phyloP scores from a whole-genome alignment of 2,797 vertebrate genomes.

The Argentina silus region DNA sequence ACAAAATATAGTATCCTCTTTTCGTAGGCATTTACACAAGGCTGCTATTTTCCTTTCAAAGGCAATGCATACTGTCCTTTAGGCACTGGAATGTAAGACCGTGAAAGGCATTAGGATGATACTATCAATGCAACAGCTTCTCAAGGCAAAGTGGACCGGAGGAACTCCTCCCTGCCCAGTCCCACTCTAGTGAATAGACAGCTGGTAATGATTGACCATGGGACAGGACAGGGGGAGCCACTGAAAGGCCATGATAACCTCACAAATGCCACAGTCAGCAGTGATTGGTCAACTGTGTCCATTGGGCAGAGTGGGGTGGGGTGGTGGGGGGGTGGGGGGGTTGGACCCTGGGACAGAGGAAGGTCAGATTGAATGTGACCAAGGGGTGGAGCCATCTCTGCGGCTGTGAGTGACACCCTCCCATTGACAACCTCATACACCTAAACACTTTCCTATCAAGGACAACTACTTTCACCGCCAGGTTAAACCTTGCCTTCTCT shows the following conservation, averaged over 20 bases:
- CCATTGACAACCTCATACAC: not conserved
- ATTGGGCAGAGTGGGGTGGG: not conserved
- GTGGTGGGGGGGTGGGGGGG: not conserved
- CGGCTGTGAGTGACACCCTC: constrained; percentile 50
- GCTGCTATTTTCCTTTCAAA: no score
- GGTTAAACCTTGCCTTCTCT: not conserved
- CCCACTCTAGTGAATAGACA: constrained; percentile 18
- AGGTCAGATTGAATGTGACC: constrained; percentile 24
- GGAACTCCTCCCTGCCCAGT: constrained; percentile 26
- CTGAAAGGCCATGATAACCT: constrained; percentile 43
- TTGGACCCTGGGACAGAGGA: constrained; percentile 1
- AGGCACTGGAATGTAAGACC: no score
- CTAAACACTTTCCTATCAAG: constrained; percentile 1
- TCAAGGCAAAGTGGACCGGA: constrained; percentile 30
- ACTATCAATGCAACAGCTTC: not conserved
- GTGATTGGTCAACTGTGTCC: constrained; percentile 41
- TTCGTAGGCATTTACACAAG: no score
- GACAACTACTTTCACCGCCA: not conserved
- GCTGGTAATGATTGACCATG: constrained; percentile 64
- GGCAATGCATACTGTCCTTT: no score
- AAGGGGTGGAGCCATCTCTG: constrained; percentile 47
- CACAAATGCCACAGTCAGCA: constrained; percentile 8
- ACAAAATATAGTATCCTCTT: no score
- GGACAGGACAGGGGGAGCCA: constrained; percentile 44
- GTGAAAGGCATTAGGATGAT: no score